Evolutionary conservation across 2,113 vertebrate species (phyloP).

Genomic region (Gorilla gorilla): DNA sequence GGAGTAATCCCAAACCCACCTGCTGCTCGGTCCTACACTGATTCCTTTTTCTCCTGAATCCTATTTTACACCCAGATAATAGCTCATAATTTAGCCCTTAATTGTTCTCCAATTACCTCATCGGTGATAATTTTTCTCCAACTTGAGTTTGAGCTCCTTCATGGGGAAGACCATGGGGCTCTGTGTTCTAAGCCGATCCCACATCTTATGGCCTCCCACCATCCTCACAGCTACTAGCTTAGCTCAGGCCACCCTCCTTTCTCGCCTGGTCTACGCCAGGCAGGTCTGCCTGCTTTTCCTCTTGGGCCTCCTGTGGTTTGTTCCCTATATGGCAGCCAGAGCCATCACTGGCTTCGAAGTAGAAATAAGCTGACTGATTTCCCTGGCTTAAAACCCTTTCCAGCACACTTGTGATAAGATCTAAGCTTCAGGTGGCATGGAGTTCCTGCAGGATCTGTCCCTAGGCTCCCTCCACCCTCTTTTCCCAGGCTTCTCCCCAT

Average conservation of each 20-base stretch:
- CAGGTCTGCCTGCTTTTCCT: too few species aligned
- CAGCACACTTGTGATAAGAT: background rate
- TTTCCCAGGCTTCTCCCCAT: background rate
- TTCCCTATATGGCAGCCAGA: background rate
- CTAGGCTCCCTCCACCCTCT: rapidly evolving
- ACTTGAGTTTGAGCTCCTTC: background rate
- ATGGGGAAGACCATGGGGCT: background rate
- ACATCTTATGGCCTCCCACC: background rate
- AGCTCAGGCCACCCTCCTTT: background rate
- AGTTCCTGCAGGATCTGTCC: background rate
- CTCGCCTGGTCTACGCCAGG: background rate
- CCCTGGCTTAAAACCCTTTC: background rate
- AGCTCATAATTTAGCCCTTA: background rate
- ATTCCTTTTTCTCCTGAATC: background rate
- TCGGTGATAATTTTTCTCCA: background rate
- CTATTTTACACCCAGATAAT: too few species aligned
- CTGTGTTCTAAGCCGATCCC: background rate
- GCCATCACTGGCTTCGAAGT: background rate
- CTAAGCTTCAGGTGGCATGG: background rate
- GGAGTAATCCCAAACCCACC: background rate
- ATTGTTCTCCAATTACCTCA: background rate
- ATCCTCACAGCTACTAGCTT: background rate
- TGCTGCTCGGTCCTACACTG: background rate
- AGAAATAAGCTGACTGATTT: background rate
- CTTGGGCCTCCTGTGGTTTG: rapidly evolving